Evolutionary conservation across 2,113 vertebrate genomes (phyloP).

Genomic region (Argyrosomus japonicus): DNA sequence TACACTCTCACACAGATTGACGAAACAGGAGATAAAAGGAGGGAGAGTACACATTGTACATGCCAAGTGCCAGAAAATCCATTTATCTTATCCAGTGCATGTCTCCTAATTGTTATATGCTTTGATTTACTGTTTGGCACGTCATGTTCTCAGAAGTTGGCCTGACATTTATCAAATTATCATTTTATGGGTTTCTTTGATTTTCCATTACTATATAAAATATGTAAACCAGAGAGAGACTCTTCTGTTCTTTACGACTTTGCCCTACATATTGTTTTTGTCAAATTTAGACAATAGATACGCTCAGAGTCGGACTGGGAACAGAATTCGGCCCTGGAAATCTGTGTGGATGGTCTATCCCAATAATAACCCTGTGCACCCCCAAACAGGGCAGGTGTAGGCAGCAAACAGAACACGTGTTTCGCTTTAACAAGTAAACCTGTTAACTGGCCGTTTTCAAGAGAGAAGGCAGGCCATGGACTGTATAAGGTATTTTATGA

Average conservation of each 20-base stretch:
- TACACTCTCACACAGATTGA: conserved; percentile 12
- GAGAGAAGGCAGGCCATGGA: no score
- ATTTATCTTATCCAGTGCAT: conserved; percentile 45
- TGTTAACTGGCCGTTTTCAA: no score
- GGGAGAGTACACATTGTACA: conserved; percentile 13
- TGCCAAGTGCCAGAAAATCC: conserved; percentile 47
- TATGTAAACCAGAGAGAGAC: not conserved
- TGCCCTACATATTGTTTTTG: not conserved
- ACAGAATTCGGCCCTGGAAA: no score
- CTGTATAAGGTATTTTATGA: no score
- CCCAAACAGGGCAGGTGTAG: no score
- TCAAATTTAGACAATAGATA: not conserved
- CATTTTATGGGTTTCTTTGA: conserved; percentile 23
- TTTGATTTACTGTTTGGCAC: conserved; percentile 65
- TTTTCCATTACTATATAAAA: not conserved
- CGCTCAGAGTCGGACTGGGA: no score
- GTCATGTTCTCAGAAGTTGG: conserved; percentile 48
- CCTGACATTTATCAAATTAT: conserved; percentile 48
- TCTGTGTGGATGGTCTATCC: no score
- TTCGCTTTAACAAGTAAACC: no score
- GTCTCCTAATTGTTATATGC: conserved; percentile 18
- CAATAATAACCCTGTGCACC: no score
- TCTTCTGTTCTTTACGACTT: not conserved
- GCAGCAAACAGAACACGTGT: no score
- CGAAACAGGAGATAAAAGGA: conserved; percentile 54